Evolutionary conservation across 2,797 vertebrate species (phyloP).

Genomic region (Ptychadena robeensis): DNA sequence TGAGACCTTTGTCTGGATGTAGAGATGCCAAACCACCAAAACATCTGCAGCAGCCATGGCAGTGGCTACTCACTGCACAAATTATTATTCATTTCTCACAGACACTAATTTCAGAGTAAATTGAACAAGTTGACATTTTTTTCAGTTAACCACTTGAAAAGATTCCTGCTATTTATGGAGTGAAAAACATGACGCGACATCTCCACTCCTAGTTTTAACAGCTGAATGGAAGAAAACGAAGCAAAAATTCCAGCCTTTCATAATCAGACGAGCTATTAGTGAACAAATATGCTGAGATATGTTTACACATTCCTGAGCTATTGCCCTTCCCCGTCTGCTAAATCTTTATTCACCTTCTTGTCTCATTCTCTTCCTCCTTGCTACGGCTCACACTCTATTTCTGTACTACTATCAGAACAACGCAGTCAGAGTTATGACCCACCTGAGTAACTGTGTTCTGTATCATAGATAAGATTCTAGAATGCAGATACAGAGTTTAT

Average conservation of each 20-base stretch:
- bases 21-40: too few species aligned
- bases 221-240: conserved; percentile 53
- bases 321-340: conserved; percentile 56
- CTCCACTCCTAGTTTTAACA: conserved; percentile 50
- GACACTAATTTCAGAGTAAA: conserved; percentile 2
- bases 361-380: conserved; percentile 57
- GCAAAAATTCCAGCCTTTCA: conserved; percentile 61
- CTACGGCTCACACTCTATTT: conserved; percentile 36
- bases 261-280: conserved; percentile 60
- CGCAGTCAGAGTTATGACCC: not conserved
- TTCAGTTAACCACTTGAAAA: conserved; percentile 23
- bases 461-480: not conserved
- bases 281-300: conserved; percentile 60
- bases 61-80: not conserved
- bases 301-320: conserved; percentile 59
- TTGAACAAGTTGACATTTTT: not conserved
- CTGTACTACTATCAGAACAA: conserved; percentile 21
- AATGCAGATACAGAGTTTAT: not conserved
- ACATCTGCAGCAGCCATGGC: too few species aligned
- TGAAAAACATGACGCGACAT: conserved; percentile 24
- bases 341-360: conserved; percentile 53
- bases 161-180: conserved; percentile 37
- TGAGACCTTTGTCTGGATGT: too few species aligned
- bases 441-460: not conserved
- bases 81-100: not conserved